Evolutionary conservation across 1,140 invertebrate genomes (phyloP).

Genomic region (Brachionus angularis): DNA sequence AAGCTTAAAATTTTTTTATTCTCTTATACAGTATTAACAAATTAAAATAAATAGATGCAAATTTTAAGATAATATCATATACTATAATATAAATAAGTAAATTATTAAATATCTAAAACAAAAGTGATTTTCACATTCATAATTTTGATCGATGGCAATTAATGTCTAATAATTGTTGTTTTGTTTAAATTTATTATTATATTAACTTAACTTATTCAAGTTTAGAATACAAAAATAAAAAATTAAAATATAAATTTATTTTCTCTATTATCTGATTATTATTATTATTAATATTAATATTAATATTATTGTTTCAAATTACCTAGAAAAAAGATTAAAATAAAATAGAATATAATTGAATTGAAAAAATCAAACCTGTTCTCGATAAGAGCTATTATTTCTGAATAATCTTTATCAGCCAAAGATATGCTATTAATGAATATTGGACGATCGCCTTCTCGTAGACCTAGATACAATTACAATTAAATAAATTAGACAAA

Average conservation of each 20-base stretch:
- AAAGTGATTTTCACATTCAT: no score
- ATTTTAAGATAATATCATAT: no score
- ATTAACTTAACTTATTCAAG: background rate
- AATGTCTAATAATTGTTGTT: no score
- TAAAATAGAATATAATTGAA: slow-evolving; percentile 1
- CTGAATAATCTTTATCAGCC: slow-evolving; percentile 5
- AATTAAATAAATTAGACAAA: no score
- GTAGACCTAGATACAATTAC: slow-evolving; percentile 25
- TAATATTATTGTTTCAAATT: background rate
- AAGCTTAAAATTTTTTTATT: no score
- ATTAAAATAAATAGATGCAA: no score
- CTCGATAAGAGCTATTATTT: slow-evolving; percentile 25
- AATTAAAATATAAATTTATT: background rate
- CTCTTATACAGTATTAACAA: no score
- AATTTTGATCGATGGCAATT: no score
- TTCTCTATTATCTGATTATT: background rate
- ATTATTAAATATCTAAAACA: no score
- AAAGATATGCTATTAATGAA: slow-evolving; percentile 32
- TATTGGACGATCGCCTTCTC: slow-evolving; percentile 44
- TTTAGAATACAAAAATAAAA: background rate
- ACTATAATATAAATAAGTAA: no score
- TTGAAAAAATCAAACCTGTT: slow-evolving; percentile 19
- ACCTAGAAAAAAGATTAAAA: no score
- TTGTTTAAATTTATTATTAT: background rate
- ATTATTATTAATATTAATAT: background rate